Evolutionary conservation across 2,113 vertebrate species (phyloP).

Genomic region (Prietella phreatophila): DNA sequence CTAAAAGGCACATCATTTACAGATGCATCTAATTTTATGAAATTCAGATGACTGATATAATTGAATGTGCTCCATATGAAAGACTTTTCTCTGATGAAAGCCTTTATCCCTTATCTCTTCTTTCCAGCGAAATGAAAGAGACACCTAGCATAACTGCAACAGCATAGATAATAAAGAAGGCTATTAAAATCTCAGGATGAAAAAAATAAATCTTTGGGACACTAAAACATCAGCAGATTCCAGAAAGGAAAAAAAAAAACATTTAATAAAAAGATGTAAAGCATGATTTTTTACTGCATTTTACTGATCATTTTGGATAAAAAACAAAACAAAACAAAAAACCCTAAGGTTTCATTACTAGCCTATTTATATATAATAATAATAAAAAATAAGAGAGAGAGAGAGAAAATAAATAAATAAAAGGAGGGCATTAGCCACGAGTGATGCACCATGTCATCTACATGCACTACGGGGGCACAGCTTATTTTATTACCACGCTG

Average conservation of each 20-base stretch:
- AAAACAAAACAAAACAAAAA: neutral
- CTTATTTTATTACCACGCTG: neutral
- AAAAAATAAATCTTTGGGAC: too few relatives aligned
- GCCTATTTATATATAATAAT: neutral
- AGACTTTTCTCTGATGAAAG: neutral
- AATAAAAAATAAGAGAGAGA: too few relatives aligned
- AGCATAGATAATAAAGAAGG: neutral
- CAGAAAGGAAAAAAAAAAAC: neutral
- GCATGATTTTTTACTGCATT: neutral
- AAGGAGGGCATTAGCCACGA: neutral
- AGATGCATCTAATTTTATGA: neutral
- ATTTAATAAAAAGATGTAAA: neutral
- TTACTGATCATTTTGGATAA: neutral
- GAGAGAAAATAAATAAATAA: too few relatives aligned
- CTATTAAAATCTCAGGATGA: neutral
- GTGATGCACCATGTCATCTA: neutral
- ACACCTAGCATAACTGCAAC: neutral
- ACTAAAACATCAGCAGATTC: neutral
- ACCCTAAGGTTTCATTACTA: neutral
- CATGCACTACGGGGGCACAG: neutral
- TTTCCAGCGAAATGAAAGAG: neutral
- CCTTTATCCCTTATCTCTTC: neutral
- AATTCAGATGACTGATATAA: conserved; percentile 11
- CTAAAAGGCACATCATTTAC: neutral
- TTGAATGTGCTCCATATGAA: neutral